phyloP scores from a whole-genome alignment of 2,113 vertebrate species.

The Thinocorus orbignyianus region DNA sequence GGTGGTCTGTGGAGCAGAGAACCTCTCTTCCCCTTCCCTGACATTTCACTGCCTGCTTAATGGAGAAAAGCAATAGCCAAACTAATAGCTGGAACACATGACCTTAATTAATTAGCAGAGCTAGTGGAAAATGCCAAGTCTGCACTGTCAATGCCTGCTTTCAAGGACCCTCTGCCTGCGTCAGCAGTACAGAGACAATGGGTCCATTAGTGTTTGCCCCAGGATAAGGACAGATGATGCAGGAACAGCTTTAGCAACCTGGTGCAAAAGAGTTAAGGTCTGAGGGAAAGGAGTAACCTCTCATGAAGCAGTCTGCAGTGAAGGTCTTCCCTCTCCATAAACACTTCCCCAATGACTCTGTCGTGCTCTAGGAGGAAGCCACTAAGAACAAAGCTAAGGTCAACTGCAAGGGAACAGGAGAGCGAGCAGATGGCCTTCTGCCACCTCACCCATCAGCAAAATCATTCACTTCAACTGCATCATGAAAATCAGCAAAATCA shows the following conservation, averaged over 20 bases:
- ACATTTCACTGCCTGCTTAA: background rate
- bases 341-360: background rate
- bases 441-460: background rate
- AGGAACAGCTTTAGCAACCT: background rate
- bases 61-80: background rate
- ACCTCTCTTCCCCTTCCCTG: background rate
- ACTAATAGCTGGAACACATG: background rate
- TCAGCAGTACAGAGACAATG: background rate
- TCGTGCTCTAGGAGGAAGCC: background rate
- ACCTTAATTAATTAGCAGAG: slow-evolving; percentile 45
- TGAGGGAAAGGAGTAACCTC: background rate
- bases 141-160: slow-evolving; percentile 35
- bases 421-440: background rate
- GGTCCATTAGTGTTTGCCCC: background rate
- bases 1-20: background rate
- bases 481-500: background rate
- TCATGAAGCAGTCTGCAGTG: background rate
- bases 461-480: background rate
- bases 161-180: slow-evolving; percentile 24
- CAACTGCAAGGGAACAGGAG: background rate
- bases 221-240: background rate
- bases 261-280: background rate
- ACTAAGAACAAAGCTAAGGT: slow-evolving; percentile 22
- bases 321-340: background rate
- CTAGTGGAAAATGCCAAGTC: slow-evolving; percentile 36